Evolutionary conservation across 2,113 vertebrate species (phyloP).

Genomic region (Sus scrofa): DNA sequence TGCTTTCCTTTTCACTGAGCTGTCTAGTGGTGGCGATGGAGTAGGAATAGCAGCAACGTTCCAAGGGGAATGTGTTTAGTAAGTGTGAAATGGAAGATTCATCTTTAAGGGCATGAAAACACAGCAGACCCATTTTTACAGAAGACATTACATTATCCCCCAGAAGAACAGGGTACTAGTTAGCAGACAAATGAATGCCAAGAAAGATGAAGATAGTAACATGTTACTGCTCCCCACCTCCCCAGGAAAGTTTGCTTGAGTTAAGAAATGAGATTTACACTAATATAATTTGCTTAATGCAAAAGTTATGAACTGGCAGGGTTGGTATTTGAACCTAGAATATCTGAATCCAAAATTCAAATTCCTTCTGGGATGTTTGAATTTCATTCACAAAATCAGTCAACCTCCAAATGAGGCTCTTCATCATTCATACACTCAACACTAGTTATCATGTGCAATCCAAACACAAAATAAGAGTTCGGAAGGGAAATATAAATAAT

Average conservation of each 20-base stretch:
- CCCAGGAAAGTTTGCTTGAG: not conserved
- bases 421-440: not conserved
- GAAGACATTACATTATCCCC: not conserved
- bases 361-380: not conserved
- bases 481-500: not conserved
- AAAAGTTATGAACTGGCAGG: not conserved
- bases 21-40: not conserved
- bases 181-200: not conserved
- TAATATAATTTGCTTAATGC: slow-evolving; percentile 11
- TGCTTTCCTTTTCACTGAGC: not conserved
- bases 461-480: not conserved
- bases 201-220: not conserved
- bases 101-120: not conserved
- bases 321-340: not conserved
- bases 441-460: not conserved
- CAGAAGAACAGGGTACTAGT: not conserved
- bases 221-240: not conserved
- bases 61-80: not conserved
- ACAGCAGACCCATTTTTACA: not conserved
- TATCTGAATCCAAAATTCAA: not conserved
- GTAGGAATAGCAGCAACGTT: not conserved
- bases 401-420: not conserved
- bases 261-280: not conserved
- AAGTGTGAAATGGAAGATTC: not conserved
- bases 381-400: not conserved